phyloP scores from a whole-genome alignment of 2,888 invertebrate species.

The Xylota segnis region DNA sequence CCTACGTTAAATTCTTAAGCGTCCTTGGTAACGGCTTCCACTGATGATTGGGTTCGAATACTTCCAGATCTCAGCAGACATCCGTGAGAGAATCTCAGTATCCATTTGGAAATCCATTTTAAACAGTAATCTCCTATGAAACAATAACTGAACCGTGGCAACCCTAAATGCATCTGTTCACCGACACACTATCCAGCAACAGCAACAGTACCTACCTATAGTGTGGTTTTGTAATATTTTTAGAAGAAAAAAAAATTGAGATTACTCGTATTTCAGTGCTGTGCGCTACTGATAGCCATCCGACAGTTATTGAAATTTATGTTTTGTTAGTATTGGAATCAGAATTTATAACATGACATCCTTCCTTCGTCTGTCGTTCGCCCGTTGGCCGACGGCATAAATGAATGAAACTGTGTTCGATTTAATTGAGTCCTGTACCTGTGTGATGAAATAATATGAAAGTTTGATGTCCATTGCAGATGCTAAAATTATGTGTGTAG shows the following conservation, averaged over 20 bases:
- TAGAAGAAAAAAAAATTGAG: constrained; percentile 20
- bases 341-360: constrained; percentile 51
- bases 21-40: no score
- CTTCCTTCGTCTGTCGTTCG: constrained; percentile 6
- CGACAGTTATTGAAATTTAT: constrained; percentile 56
- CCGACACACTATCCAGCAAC: not conserved
- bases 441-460: constrained; percentile 12
- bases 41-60: no score
- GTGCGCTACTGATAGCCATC: constrained; percentile 33
- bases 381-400: not conserved
- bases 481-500: not conserved
- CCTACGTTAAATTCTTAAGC: no score
- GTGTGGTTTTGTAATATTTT: constrained; percentile 28
- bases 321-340: constrained; percentile 31
- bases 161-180: constrained; percentile 7
- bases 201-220: not conserved
- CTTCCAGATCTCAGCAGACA: no score
- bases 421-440: constrained; percentile 42
- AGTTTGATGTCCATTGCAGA: constrained; percentile 27
- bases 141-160: constrained; percentile 4
- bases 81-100: no score
- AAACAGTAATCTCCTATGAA: no score
- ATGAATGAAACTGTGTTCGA: constrained; percentile 44
- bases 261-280: constrained; percentile 36
- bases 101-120: no score